phyloP scores from a whole-genome alignment of 1,140 invertebrate genomes.

The Hestina assimilis region DNA sequence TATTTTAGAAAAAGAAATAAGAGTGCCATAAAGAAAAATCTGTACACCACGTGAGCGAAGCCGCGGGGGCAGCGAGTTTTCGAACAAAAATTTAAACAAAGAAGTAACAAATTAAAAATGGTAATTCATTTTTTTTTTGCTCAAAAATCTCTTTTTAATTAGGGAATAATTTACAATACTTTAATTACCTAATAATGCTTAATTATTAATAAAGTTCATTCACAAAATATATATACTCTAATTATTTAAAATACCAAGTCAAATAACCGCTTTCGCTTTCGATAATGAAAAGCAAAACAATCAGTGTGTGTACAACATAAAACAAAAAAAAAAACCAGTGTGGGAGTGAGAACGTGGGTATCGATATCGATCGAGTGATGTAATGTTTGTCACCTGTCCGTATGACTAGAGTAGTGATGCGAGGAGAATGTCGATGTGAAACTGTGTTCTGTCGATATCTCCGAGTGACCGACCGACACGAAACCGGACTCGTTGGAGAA shows the following conservation, averaged over 20 bases:
- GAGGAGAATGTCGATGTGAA: constrained; percentile 68
- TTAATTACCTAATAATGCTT: neutral
- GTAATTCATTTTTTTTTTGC: neutral
- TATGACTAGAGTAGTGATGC: constrained; percentile 69
- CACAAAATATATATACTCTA: too few species aligned
- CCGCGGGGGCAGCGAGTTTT: too few species aligned
- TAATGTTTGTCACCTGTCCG: constrained; percentile 56
- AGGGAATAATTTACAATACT: neutral
- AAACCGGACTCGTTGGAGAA: constrained; percentile 84
- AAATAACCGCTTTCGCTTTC: neutral
- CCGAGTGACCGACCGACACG: constrained; percentile 82
- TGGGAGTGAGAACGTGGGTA: constrained; percentile 8
- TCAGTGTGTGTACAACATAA: constrained; percentile 27
- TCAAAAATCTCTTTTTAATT: neutral
- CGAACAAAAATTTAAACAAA: too few species aligned
- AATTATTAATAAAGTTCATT: too few species aligned
- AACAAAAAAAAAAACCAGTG: constrained; percentile 19
- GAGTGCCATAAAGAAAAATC: too few species aligned
- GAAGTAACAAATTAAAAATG: too few species aligned
- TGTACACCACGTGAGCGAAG: too few species aligned
- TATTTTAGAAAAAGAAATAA: too few species aligned
- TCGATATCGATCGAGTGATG: too few species aligned
- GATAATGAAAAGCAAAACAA: constrained; percentile 28
- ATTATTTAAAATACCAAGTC: neutral
- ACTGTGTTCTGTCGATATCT: constrained; percentile 67